Conservation (phyloP, 2,113 vertebrate species). For the Catagonus wagneri region DNA sequence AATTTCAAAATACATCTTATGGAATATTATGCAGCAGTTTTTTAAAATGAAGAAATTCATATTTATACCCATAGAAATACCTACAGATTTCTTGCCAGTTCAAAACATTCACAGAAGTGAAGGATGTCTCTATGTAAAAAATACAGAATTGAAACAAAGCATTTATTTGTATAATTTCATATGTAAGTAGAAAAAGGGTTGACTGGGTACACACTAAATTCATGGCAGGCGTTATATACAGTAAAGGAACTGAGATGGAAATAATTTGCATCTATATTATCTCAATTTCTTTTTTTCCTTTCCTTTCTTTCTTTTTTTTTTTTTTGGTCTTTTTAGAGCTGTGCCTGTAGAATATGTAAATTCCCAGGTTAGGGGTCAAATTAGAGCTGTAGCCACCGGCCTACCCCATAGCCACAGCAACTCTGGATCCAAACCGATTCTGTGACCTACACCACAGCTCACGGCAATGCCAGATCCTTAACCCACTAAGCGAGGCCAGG, state of each 20-base stretch:
- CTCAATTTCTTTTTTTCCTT: constrained; percentile 32
- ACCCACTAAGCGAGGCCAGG: too few species aligned
- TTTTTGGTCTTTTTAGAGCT: too few species aligned
- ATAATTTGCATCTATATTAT: background rate
- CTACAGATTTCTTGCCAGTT: background rate
- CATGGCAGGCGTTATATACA: background rate
- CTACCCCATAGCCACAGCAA: too few species aligned
- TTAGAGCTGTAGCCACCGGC: too few species aligned
- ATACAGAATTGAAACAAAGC: background rate
- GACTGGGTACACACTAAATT: background rate
- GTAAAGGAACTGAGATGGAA: background rate
- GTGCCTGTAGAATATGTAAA: too few species aligned
- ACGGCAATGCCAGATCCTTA: too few species aligned
- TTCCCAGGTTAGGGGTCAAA: too few species aligned
- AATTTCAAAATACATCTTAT: background rate
- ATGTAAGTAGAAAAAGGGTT: background rate
- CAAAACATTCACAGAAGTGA: constrained; percentile 9
- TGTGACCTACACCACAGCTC: too few species aligned
- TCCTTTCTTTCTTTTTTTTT: too few species aligned
- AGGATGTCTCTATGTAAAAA: constrained; percentile 20
- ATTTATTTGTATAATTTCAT: background rate
- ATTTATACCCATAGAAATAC: background rate
- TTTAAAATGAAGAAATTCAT: background rate
- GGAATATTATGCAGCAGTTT: constrained; percentile 29
- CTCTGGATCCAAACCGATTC: too few species aligned